Percentiles rank a stretch among this genome's conserved stretches.
Conservation (phyloP, 2,797 vertebrate species). For the Enteromius unitaeniatus region DNA sequence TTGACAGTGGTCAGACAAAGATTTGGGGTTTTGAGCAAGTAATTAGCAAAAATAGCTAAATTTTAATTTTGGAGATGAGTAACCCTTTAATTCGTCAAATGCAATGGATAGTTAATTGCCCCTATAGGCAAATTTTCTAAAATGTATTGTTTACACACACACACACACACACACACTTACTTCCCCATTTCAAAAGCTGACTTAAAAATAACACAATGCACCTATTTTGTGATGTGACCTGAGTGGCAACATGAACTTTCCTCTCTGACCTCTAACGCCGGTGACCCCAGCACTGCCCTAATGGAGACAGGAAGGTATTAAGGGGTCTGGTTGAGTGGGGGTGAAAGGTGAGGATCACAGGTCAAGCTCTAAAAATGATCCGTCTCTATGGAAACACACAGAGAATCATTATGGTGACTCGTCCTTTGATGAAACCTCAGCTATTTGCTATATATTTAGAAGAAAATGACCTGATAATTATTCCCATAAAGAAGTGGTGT, state of each 20-base stretch:
- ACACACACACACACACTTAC: not conserved
- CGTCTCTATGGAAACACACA: conserved; percentile 62
- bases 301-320: conserved; percentile 85
- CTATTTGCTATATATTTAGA: conserved; percentile 48
- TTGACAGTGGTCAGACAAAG: too few species aligned
- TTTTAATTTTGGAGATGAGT: too few species aligned
- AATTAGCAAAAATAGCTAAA: too few species aligned
- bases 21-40: too few species aligned
- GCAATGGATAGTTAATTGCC: not conserved
- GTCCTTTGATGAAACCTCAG: conserved; percentile 20
- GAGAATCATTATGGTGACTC: conserved; percentile 62
- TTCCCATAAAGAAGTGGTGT: conserved; percentile 77
- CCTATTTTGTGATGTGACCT: conserved; percentile 74
- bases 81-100: not conserved
- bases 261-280: conserved; percentile 75
- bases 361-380: conserved; percentile 77
- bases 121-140: not conserved
- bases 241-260: conserved; percentile 75
- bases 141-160: not conserved
- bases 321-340: conserved; percentile 61
- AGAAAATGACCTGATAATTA: conserved; percentile 71
- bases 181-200: conserved; percentile 15
- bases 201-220: conserved; percentile 72
- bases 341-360: conserved; percentile 66
- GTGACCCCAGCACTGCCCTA: conserved; percentile 68